Percentiles rank a stretch among this genome's conserved stretches.
Conservation (phyloP, 2,888 invertebrate species). For the Acheta domesticus region DNA sequence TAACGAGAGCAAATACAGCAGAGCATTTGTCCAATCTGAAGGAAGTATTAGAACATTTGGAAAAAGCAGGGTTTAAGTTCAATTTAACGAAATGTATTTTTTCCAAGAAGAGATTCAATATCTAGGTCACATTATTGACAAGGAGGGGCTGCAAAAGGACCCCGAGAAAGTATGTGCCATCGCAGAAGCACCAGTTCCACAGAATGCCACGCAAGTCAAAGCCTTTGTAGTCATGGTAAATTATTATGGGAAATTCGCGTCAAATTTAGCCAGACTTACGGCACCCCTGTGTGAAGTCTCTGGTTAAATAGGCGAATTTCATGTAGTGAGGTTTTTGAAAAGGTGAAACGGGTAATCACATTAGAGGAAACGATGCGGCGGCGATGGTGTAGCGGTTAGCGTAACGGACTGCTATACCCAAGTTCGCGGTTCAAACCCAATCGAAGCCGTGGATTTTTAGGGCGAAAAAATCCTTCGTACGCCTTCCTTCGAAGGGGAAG, state of each 20-base stretch:
- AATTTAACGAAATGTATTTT: conserved; percentile 42
- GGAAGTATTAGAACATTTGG: conserved; percentile 39
- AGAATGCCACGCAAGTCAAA: conserved; percentile 38
- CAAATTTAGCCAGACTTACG: conserved; percentile 37
- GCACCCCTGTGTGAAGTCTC: conserved; percentile 36
- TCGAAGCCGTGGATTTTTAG: too few species aligned
- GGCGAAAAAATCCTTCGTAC: too few species aligned
- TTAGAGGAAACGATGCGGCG: conserved; percentile 32
- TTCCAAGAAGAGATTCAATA: conserved; percentile 39
- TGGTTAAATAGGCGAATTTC: conserved; percentile 40
- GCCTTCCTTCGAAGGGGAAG: too few species aligned
- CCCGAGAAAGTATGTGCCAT: conserved; percentile 43
- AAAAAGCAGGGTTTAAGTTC: conserved; percentile 39
- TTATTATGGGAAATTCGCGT: conserved; percentile 45
- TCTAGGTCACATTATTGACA: conserved; percentile 43
- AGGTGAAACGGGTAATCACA: conserved; percentile 40
- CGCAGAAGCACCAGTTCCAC: conserved; percentile 39
- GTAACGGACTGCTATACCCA: too few species aligned
- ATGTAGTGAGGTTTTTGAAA: conserved; percentile 42
- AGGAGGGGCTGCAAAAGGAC: conserved; percentile 42
- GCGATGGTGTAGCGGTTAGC: too few species aligned
- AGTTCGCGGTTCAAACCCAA: too few species aligned
- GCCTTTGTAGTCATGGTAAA: conserved; percentile 44
- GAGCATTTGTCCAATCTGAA: conserved; percentile 40
- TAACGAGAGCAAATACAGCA: conserved; percentile 39